A percentile compares a stretch with the other conserved stretches of the same genome.
Conservation (phyloP, 2,888 invertebrate species). For the Vannuccia rotundouncinata region DNA sequence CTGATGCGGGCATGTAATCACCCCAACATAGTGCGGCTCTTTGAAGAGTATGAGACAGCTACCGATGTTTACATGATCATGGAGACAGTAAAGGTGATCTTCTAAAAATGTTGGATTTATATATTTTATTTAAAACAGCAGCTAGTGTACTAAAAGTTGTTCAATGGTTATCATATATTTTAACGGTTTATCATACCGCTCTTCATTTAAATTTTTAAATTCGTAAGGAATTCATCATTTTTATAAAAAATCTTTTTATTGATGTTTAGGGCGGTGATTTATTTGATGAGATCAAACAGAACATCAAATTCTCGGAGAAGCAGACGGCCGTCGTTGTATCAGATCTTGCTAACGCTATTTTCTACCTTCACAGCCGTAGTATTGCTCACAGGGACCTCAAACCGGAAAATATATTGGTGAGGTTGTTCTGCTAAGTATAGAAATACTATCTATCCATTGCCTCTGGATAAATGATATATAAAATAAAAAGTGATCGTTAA, state of each 20-base stretch:
- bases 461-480: too few relatives aligned
- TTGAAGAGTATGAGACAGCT: slow-evolving; percentile 55
- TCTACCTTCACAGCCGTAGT: slow-evolving; percentile 57
- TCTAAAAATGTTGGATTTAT: too few relatives aligned
- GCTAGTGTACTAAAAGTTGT: too few relatives aligned
- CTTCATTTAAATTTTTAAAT: too few relatives aligned
- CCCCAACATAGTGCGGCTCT: slow-evolving; percentile 53
- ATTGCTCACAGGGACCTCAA: slow-evolving; percentile 59
- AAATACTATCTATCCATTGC: too few relatives aligned
- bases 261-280: slow-evolving; percentile 59
- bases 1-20: slow-evolving; percentile 56
- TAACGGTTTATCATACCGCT: too few relatives aligned
- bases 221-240: too few relatives aligned
- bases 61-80: slow-evolving; percentile 56
- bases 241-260: too few relatives aligned
- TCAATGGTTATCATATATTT: too few relatives aligned
- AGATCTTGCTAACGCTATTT: slow-evolving; percentile 57
- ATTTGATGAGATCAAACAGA: slow-evolving; percentile 58
- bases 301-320: slow-evolving; percentile 56
- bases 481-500: too few relatives aligned
- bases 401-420: slow-evolving; percentile 56
- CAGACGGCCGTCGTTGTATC: slow-evolving; percentile 55
- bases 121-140: too few relatives aligned
- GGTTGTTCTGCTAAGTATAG: too few relatives aligned
- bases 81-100: slow-evolving; percentile 55